phyloP scores from a whole-genome alignment of 2,113 vertebrate species.

The Antidorcas marsupialis region DNA sequence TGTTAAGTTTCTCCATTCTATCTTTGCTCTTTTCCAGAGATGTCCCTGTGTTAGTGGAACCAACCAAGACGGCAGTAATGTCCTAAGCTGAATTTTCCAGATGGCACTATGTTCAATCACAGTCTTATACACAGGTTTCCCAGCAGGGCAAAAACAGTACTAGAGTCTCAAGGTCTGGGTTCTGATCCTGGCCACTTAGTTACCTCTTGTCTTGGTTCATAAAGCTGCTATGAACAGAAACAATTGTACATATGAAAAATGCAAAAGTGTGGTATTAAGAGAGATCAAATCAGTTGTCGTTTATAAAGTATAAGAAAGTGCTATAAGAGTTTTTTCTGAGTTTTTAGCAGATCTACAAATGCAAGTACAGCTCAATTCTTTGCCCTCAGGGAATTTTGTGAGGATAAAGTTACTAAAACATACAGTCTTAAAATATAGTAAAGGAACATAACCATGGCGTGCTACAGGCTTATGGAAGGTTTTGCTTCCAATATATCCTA shows the following conservation, averaged over 20 bases:
- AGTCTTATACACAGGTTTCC: not conserved
- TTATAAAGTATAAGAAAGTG: not conserved
- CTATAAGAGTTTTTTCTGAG: not conserved
- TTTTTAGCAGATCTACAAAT: slow-evolving; percentile 19
- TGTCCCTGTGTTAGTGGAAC: not conserved
- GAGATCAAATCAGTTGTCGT: not conserved
- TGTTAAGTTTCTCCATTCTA: not conserved
- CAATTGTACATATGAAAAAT: not conserved
- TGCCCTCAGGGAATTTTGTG: not conserved
- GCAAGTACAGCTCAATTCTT: not conserved
- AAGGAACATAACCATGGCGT: not conserved
- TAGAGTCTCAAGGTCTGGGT: not conserved
- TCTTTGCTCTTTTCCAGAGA: not conserved
- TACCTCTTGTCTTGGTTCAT: not conserved
- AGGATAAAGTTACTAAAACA: not conserved
- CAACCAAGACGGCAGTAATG: not conserved
- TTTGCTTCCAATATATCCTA: not conserved
- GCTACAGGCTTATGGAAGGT: not conserved
- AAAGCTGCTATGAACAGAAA: not conserved
- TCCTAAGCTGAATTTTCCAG: not conserved
- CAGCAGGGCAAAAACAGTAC: not conserved
- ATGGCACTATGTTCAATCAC: not conserved
- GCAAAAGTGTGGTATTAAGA: not conserved
- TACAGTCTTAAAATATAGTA: not conserved
- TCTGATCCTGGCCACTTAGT: not conserved